Conservation (phyloP, 2,113 vertebrate species). For the Pseudorectes ferrugineus region DNA sequence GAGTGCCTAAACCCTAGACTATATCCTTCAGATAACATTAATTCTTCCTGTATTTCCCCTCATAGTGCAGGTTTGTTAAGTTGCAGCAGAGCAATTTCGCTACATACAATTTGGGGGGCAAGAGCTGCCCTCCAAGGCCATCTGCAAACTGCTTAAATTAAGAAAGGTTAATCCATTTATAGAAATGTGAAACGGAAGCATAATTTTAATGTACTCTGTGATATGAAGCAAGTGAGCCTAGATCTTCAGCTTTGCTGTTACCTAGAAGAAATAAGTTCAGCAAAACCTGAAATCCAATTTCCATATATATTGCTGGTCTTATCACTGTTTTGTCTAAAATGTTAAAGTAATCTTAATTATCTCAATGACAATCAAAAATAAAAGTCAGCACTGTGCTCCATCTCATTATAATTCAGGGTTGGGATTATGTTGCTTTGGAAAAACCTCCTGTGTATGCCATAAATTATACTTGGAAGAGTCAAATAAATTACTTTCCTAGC, state of each 20-base stretch:
- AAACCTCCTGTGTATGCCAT: conserved; percentile 26
- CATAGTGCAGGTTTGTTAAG: neutral
- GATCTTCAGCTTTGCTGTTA: neutral
- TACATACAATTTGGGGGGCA: neutral
- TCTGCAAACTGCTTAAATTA: neutral
- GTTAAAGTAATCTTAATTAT: conserved; percentile 49
- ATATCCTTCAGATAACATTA: neutral
- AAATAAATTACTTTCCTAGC: conserved; percentile 39
- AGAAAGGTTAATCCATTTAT: conserved; percentile 4
- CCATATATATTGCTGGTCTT: conserved; percentile 64
- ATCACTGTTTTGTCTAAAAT: conserved; percentile 58
- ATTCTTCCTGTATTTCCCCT: neutral
- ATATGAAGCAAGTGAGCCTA: neutral
- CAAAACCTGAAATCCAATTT: conserved; percentile 43
- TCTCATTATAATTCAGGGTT: conserved; percentile 49
- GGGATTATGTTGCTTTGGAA: conserved; percentile 15
- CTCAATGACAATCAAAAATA: conserved; percentile 41
- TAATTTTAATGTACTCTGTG: neutral
- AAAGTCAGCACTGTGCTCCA: conserved; percentile 3
- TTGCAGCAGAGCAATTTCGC: neutral
- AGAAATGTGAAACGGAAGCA: conserved; percentile 6
- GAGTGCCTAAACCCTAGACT: neutral
- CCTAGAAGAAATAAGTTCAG: conserved; percentile 35
- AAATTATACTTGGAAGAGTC: conserved; percentile 42
- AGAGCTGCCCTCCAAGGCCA: neutral